Conservation (phyloP, 35 echinoderm and acorn worm genomes). For the Lytechinus pictus region DNA sequence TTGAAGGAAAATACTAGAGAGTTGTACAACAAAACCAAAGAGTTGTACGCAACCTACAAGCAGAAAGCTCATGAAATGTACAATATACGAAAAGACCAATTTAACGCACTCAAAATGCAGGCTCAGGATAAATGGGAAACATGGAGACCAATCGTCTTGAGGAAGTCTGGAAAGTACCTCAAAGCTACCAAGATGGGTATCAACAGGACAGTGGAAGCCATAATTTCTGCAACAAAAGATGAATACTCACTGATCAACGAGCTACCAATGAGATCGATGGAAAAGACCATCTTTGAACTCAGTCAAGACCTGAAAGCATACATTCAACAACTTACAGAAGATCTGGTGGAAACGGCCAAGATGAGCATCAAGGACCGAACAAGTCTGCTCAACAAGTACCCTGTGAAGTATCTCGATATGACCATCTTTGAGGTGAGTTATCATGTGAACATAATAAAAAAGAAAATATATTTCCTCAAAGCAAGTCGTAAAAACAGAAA, state of each 20-base stretch:
- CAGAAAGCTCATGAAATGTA: background rate
- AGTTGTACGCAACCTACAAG: background rate
- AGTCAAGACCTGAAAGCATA: background rate
- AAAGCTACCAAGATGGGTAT: slow-evolving; percentile 21
- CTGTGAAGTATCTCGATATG: slow-evolving; percentile 68
- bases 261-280: slow-evolving; percentile 44
- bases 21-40: background rate
- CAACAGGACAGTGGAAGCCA: slow-evolving; percentile 11
- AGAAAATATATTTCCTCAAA: too few relatives aligned
- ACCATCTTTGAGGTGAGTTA: slow-evolving; percentile 72
- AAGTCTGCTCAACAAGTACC: slow-evolving; percentile 71
- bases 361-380: slow-evolving; percentile 53
- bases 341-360: background rate
- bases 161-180: background rate
- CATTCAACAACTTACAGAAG: background rate
- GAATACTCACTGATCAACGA: slow-evolving; percentile 31
- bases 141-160: background rate
- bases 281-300: slow-evolving; percentile 56
- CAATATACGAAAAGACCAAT: background rate
- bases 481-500: too few relatives aligned
- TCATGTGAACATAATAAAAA: too few relatives aligned
- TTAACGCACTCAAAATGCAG: slow-evolving; percentile 23
- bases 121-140: slow-evolving; percentile 18
- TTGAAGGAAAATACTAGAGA: slow-evolving; percentile 1
- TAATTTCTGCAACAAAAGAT: background rate